A percentile compares a stretch with the other conserved stretches of the same genome.
phyloP scores from a whole-genome alignment of 2,888 invertebrate genomes.

The Tetrapedia diversipes region DNA sequence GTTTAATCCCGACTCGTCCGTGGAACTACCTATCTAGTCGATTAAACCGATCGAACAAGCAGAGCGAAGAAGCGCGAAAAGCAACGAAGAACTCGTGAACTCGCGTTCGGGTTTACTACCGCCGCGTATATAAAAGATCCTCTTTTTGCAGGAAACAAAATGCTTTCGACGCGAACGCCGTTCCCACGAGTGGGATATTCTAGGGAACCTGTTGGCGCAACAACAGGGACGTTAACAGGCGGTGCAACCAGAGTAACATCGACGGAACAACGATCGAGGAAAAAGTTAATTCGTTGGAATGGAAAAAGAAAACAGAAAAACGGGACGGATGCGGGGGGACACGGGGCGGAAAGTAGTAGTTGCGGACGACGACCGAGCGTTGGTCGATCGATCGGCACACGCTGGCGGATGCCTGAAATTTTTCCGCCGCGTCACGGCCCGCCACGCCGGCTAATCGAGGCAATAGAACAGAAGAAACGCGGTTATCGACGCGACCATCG shows the following conservation, averaged over 20 bases:
- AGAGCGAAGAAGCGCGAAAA: neutral
- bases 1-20: constrained; percentile 66
- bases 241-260: neutral
- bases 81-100: neutral
- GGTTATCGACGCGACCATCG: constrained; percentile 51
- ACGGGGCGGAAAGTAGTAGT: no score
- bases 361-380: neutral
- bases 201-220: neutral
- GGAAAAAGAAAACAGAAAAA: no score
- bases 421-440: constrained; percentile 8
- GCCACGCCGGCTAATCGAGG: constrained; percentile 48
- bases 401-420: neutral
- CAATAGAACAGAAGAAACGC: constrained; percentile 52
- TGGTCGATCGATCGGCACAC: neutral
- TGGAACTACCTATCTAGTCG: constrained; percentile 56
- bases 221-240: neutral
- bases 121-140: no score
- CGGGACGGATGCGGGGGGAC: no score
- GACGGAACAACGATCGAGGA: neutral
- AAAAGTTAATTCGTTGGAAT: neutral
- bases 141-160: neutral
- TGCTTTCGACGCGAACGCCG: no score
- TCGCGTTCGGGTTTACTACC: neutral
- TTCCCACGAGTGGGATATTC: neutral
- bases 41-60: constrained; percentile 44